Conservation (phyloP, 2,888 invertebrate species). For the Serrognathus titanus region DNA sequence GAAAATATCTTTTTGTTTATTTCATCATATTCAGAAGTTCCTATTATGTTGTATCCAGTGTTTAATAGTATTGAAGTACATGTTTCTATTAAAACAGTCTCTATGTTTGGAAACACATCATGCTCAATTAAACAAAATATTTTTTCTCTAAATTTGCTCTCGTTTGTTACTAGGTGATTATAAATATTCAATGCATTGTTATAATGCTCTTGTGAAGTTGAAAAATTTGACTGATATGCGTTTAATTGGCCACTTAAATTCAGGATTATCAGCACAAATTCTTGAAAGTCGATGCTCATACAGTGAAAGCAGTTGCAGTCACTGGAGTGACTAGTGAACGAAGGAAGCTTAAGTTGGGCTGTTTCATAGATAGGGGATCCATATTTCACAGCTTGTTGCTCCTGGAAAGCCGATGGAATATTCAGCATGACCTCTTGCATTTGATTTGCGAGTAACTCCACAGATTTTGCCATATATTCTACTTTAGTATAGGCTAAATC, state of each 20-base stretch:
- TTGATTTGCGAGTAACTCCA: no score
- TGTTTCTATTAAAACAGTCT: constrained; percentile 1
- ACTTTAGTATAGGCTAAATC: not conserved
- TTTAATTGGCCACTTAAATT: constrained; percentile 3
- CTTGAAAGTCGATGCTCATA: constrained; percentile 32
- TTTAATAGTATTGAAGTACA: constrained; percentile 4
- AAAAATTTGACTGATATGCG: constrained; percentile 1
- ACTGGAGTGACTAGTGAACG: constrained; percentile 27
- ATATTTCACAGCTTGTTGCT: constrained; percentile 1
- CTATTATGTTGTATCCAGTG: constrained; percentile 1
- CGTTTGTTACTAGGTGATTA: not conserved
- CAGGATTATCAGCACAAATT: constrained; percentile 26
- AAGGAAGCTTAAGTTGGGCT: constrained; percentile 28
- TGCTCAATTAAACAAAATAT: not conserved
- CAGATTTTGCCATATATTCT: no score
- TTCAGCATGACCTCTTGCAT: constrained; percentile 19
- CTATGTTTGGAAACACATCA: not conserved
- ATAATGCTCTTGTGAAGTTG: constrained; percentile 3
- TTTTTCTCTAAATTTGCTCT: constrained; percentile 2
- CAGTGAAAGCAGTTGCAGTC: constrained; percentile 35
- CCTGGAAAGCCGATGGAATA: not conserved
- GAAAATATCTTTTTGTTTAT: not conserved
- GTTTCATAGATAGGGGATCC: constrained; percentile 29
- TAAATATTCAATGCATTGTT: constrained; percentile 4
- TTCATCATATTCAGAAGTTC: not conserved